phyloP scores from a whole-genome alignment of 2,797 vertebrate species.

The Hydrolagus colliei region DNA sequence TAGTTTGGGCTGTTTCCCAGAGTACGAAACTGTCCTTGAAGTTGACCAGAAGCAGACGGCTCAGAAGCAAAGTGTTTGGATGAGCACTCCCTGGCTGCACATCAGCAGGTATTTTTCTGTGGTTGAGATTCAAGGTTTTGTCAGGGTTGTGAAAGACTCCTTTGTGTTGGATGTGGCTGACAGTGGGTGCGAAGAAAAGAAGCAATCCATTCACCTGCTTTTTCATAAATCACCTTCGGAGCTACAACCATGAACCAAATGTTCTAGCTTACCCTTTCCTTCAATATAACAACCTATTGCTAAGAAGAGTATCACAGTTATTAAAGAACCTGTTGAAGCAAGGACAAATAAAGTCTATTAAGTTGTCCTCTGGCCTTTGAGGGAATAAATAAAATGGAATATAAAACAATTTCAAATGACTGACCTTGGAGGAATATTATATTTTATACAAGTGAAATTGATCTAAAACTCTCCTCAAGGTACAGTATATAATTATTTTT shows the following conservation, averaged over 20 bases:
- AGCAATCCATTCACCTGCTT: background rate
- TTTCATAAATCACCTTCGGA: background rate
- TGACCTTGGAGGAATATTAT: background rate
- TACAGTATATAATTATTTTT: too few relatives aligned
- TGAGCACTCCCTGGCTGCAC: background rate
- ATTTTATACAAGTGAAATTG: too few relatives aligned
- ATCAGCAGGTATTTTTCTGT: background rate
- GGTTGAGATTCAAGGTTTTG: background rate
- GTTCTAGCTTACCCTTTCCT: background rate
- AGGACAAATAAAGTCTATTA: background rate
- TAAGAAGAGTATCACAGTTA: background rate
- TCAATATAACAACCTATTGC: background rate
- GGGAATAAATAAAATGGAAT: background rate
- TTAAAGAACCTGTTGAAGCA: background rate
- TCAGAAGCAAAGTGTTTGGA: background rate
- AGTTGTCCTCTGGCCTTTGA: background rate
- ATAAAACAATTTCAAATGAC: background rate
- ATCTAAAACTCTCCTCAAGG: too few relatives aligned
- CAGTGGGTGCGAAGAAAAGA: background rate
- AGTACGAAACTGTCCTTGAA: background rate
- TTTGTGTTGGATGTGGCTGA: background rate
- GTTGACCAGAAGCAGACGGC: background rate
- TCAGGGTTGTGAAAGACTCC: background rate
- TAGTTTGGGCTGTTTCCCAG: background rate
- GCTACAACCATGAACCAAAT: background rate